phyloP scores from a whole-genome alignment of 2,888 invertebrate genomes.

The Tipula confusa region DNA sequence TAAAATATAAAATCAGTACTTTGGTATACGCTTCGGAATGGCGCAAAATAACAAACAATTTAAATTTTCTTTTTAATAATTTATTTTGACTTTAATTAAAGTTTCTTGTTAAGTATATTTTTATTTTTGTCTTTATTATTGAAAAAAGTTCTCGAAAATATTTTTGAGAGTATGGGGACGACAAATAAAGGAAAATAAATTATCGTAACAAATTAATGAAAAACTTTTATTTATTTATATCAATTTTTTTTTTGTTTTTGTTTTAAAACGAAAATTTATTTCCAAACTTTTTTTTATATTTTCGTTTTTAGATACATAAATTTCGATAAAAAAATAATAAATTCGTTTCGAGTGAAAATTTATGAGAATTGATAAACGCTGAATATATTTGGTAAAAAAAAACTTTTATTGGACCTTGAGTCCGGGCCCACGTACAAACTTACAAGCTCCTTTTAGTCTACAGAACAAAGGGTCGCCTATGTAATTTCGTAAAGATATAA shows the following conservation, averaged over 20 bases:
- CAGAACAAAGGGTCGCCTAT: background rate
- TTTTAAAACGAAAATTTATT: background rate
- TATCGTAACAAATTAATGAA: conserved; percentile 25
- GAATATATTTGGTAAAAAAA: background rate
- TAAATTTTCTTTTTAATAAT: background rate
- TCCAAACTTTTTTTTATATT: background rate
- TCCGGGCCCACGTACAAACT: background rate
- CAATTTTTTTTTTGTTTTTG: background rate
- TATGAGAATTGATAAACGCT: background rate
- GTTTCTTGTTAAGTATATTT: background rate
- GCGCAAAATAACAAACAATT: background rate
- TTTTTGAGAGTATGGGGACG: background rate
- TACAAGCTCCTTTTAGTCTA: background rate
- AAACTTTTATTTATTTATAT: conserved; percentile 4
- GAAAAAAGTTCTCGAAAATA: background rate
- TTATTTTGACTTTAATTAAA: conserved; percentile 20
- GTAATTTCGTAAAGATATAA: background rate
- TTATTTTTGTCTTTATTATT: background rate
- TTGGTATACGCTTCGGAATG: background rate
- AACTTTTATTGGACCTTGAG: background rate
- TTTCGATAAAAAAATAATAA: background rate
- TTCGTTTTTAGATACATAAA: background rate
- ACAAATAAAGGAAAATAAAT: background rate
- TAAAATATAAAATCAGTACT: background rate
- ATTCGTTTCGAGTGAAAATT: background rate